A percentile compares a stretch with the other conserved stretches of the same genome.
Conservation (phyloP, 2,797 vertebrate genomes). For the Alfaro cultratus region DNA sequence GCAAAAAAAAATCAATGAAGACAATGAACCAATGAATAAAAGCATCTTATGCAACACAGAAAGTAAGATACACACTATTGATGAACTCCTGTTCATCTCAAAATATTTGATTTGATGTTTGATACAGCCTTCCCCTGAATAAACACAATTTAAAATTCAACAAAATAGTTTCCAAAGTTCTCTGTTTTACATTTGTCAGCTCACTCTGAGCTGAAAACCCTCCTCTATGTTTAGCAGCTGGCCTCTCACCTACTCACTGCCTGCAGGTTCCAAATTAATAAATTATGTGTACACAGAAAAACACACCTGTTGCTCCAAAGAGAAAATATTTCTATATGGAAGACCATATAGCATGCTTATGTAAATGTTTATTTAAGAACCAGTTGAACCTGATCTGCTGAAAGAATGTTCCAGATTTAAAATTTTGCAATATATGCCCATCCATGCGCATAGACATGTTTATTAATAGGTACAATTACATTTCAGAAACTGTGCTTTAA, state of each 20-base stretch:
- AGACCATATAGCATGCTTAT: not conserved
- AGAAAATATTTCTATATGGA: not conserved
- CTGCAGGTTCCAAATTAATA: not conserved
- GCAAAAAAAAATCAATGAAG: too few species aligned
- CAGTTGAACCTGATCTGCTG: not conserved
- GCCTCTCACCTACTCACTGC: not conserved
- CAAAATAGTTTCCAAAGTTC: not conserved
- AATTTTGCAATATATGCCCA: not conserved
- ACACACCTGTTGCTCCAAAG: constrained; percentile 1
- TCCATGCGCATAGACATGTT: not conserved
- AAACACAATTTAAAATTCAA: not conserved
- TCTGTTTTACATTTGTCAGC: not conserved
- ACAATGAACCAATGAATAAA: not conserved
- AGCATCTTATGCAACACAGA: not conserved
- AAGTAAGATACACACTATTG: not conserved
- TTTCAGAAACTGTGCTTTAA: not conserved
- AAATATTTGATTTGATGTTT: not conserved
- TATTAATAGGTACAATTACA: constrained; percentile 1
- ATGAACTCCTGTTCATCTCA: not conserved
- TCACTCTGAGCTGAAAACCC: constrained; percentile 1
- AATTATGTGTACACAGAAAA: not conserved
- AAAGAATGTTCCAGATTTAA: not conserved
- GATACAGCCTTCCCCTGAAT: not conserved
- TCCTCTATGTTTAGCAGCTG: not conserved
- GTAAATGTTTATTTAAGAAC: not conserved